These are phyloP conservation scores for Dendrolimus punctatus DNA, from an alignment of 1,140 invertebrate genomes.

Conservation along the genomic window DNA sequence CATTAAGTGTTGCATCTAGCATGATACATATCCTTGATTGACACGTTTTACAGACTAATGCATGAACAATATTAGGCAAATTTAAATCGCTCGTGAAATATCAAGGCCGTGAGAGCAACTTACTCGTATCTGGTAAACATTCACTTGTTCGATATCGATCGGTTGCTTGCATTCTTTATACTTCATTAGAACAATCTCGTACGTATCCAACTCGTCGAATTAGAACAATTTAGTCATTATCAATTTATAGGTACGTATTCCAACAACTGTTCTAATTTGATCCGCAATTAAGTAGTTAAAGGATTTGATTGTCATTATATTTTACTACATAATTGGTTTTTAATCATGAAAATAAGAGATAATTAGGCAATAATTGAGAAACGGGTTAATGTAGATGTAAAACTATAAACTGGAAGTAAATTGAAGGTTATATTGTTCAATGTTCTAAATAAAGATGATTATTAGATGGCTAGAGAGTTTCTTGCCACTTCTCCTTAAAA, in stretches of 20 bases:
- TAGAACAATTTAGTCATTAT: conserved; percentile 14
- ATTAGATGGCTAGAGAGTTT: no score
- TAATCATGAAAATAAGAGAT: no score
- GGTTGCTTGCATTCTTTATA: conserved; percentile 1
- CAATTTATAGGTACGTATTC: not conserved
- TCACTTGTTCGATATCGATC: conserved; percentile 1
- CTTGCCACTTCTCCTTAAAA: no score
- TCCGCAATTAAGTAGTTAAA: conserved; percentile 6
- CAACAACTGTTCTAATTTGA: conserved; percentile 4
- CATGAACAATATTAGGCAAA: no score
- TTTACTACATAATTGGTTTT: not conserved
- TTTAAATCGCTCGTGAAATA: not conserved
- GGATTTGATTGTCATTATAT: conserved; percentile 2
- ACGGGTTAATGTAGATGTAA: no score
- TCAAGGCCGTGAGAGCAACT: not conserved
- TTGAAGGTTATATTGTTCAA: no score
- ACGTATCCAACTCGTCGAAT: not conserved
- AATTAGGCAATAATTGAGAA: no score
- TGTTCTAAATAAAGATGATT: no score
- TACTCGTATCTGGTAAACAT: not conserved
- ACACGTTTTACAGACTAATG: no score
- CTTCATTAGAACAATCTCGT: conserved; percentile 1
- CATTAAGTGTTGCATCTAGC: no score
- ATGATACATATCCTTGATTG: no score
- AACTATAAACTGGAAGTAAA: no score